A percentile compares a stretch with the other conserved stretches of the same genome.
These are phyloP conservation scores for Pammene fasciana DNA, from an alignment of 2,888 invertebrate species.

Conservation along the genomic window DNA sequence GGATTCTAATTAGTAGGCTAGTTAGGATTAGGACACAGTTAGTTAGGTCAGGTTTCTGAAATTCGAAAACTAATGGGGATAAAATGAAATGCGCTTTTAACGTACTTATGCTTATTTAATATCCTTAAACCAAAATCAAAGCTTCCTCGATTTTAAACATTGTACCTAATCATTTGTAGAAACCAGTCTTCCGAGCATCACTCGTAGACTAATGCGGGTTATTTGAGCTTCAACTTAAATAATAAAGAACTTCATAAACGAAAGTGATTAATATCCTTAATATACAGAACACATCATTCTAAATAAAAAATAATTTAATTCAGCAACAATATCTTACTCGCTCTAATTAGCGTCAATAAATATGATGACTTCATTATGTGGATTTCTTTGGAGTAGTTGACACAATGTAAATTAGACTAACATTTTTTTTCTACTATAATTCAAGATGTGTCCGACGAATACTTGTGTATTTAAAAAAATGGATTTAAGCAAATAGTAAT, in stretches of 20 bases:
- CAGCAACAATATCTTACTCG: constrained; percentile 73
- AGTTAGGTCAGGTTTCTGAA: too few relatives aligned
- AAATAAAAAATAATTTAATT: constrained; percentile 78
- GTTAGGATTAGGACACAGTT: too few relatives aligned
- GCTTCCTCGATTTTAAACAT: constrained; percentile 66
- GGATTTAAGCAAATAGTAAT: constrained; percentile 21
- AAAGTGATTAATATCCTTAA: constrained; percentile 70
- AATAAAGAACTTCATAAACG: constrained; percentile 63
- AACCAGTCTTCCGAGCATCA: constrained; percentile 43
- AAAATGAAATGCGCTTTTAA: constrained; percentile 51
- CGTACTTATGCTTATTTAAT: constrained; percentile 76
- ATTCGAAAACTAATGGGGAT: constrained; percentile 22
- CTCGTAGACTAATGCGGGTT: constrained; percentile 39
- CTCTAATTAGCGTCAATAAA: constrained; percentile 78
- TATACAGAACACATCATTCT: constrained; percentile 77
- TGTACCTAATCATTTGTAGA: constrained; percentile 66
- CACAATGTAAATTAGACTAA: constrained; percentile 43
- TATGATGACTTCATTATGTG: constrained; percentile 76
- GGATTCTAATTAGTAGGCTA: too few relatives aligned
- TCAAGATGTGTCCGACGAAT: constrained; percentile 28
- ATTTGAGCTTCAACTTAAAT: constrained; percentile 73
- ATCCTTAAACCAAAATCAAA: constrained; percentile 68
- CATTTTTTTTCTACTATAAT: constrained; percentile 16
- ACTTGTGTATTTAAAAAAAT: constrained; percentile 5
- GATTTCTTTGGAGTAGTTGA: constrained; percentile 66